Evolutionary conservation across 2,888 invertebrate genomes (phyloP).

Genomic region (Catocala nupta): DNA sequence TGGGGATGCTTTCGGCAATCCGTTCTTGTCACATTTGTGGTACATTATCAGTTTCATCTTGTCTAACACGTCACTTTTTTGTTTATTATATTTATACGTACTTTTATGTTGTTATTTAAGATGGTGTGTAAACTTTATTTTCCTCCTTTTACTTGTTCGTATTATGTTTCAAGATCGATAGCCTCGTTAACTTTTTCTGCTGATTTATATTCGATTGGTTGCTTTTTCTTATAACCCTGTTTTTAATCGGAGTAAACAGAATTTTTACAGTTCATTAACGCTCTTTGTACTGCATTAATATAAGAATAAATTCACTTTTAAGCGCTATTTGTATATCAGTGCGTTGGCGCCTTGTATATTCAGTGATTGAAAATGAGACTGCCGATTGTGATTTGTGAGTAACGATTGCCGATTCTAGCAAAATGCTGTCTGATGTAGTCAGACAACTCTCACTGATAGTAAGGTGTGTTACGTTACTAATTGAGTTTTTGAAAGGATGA

Average conservation of each 20-base stretch:
- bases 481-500: too few relatives aligned
- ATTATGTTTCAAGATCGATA: slow-evolving; percentile 41
- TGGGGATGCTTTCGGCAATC: slow-evolving; percentile 62
- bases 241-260: slow-evolving; percentile 26
- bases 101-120: slow-evolving; percentile 14
- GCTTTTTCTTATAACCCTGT: slow-evolving; percentile 29
- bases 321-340: not conserved
- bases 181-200: slow-evolving; percentile 42
- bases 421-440: not conserved
- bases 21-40: slow-evolving; percentile 59
- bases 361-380: too few relatives aligned
- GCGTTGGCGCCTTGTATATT: not conserved
- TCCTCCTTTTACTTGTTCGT: slow-evolving; percentile 51
- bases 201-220: slow-evolving; percentile 26
- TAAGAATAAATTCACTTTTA: slow-evolving; percentile 26
- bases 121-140: slow-evolving; percentile 39
- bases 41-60: slow-evolving; percentile 36
- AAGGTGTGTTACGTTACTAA: not conserved
- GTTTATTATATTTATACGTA: too few relatives aligned
- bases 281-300: slow-evolving; percentile 16
- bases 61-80: slow-evolving; percentile 5
- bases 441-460: not conserved
- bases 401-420: too few relatives aligned
- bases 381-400: too few relatives aligned
- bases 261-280: slow-evolving; percentile 42